Base-by-base conservation (phyloP, 1,140 invertebrate species). In the Drosophila pallidifrons region DNA sequence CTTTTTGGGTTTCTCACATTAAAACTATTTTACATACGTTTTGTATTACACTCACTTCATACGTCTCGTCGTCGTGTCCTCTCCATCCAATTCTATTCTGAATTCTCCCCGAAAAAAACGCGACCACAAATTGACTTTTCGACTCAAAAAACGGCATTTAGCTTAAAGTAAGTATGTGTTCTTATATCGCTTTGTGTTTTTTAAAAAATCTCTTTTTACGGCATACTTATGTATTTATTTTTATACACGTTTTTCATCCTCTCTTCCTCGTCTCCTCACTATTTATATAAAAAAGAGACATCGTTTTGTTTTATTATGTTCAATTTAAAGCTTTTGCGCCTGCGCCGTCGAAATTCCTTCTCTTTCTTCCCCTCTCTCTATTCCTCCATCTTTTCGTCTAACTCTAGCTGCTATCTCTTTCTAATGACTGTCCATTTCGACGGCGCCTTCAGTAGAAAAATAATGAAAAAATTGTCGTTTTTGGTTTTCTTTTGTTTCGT, bases 251-350 rank as follows among this genome's bases (percentile, higher is more conserved):
- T 58, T 58, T 52, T 58, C 41, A 5, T 28, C 11, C 32, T 41
- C 45, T 30, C 30, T 10, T 35, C n/a, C 25, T 11, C 20, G 3
- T 25, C 20, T 25, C 13, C 28, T 58, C 41, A 41, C 16, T 35
- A 38, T 47, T 16, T 70, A 41, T 60, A 79, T 75, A 79, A 73
- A 87, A 82, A 77, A 75, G 73, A 77, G 79, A 81, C 54, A 52
- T 64, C 41, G 1, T 71, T 57, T 69, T 74, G 73, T 77, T 77
- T 78, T 58, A 47, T 74, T 74, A 82, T 81, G 65, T 86, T 86
- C 70, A 87, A 82, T 86, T 86, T 89, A 89, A 89, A 89, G 85
- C 85, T 89, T 89, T 89, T 89, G 86, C 85, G 86, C 86, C 81
- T 85, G 86, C 85, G 81, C 75, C 85, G 81, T 71, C 85, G 13